Conservation (phyloP, 1,140 invertebrate genomes). For the Drosophila carrolli region DNA sequence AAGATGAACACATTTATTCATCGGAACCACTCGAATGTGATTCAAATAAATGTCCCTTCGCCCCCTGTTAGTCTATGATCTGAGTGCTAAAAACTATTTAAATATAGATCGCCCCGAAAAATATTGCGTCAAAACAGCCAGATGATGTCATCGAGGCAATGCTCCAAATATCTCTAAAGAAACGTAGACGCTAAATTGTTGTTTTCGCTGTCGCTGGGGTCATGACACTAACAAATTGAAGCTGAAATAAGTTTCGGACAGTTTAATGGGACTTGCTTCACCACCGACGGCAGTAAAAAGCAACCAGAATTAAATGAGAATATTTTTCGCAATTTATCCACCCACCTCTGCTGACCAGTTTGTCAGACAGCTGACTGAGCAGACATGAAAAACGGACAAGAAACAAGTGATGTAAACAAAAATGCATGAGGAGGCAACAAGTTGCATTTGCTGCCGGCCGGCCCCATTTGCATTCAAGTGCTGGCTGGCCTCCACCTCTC, state of each 20-base stretch:
- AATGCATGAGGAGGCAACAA: constrained; percentile 42
- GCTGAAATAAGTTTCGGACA: constrained; percentile 68
- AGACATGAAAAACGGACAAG: constrained; percentile 3
- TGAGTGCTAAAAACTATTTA: constrained; percentile 52
- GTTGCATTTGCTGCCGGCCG: constrained; percentile 40
- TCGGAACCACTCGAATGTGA: neutral
- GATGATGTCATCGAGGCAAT: constrained; percentile 73
- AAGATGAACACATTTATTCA: constrained; percentile 11
- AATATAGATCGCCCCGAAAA: constrained; percentile 62
- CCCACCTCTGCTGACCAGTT: constrained; percentile 6
- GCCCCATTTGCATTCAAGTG: constrained; percentile 37
- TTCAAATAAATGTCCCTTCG: constrained; percentile 3
- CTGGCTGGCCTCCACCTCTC: constrained; percentile 15
- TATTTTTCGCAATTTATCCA: constrained; percentile 23
- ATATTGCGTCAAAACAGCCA: constrained; percentile 65
- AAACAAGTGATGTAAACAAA: constrained; percentile 50
- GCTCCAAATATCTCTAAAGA: constrained; percentile 62
- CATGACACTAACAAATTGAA: constrained; percentile 74
- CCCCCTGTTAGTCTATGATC: neutral
- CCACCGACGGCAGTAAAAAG: constrained; percentile 31
- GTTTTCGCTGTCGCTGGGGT: constrained; percentile 57
- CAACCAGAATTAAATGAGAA: constrained; percentile 35
- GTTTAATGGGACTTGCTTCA: constrained; percentile 48
- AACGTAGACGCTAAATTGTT: constrained; percentile 31
- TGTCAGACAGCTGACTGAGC: constrained; percentile 24